Base-by-base conservation (phyloP, 2,797 vertebrate genomes). In the Psittacula derbiana region DNA sequence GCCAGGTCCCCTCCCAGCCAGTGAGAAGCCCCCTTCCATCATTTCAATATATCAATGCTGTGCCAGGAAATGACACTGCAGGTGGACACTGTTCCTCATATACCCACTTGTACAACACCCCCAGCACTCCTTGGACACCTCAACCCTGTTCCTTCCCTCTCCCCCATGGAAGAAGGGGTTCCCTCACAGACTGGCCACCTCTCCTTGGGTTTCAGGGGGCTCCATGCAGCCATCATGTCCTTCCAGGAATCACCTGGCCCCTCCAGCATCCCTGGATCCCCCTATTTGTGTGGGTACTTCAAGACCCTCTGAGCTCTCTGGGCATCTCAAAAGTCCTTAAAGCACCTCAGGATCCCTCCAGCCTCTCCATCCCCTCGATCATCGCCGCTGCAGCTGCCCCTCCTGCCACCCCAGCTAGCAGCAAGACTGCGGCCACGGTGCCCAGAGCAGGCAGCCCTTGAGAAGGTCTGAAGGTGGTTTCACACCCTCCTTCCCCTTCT, bases 371-470 rank as follows among this genome's bases (percentile, higher is more conserved):
- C 3, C 17, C 8, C 15, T 49, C 2, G 10, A 50, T 61, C 20
- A 65, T 7, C 1, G 1, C 62, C 53, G 21, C 65, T 74, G 2
- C 67, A 31, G 9, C 31, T 44, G 36, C 9, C 60, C 16, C 12
- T 57, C 44, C 60, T 72, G 33, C 27, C 72, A 62, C 12, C 17
- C 30, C 47, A 80, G 66, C 14, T 38, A 66, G 16, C 2, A 1
- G 24, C 1, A 4, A 85, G 66, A 25, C 14, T 72, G 58, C 0
- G 1, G 49, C 66, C 58, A 67, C 0, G 0, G 20, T 25, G 46
- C 20, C 28, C 1, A 2, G 24, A 31, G 14, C 53, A 75, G 33
- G 31, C 11, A 13, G 49, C 17, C 31, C 33, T 71, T 4, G 2
- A 27, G 86, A 70, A 86, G 16, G 8, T 85, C 64, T 46, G 40